These are phyloP conservation scores for Metaphire vulgaris DNA, from an alignment of 1,140 invertebrate species.

Conservation along the genomic window DNA sequence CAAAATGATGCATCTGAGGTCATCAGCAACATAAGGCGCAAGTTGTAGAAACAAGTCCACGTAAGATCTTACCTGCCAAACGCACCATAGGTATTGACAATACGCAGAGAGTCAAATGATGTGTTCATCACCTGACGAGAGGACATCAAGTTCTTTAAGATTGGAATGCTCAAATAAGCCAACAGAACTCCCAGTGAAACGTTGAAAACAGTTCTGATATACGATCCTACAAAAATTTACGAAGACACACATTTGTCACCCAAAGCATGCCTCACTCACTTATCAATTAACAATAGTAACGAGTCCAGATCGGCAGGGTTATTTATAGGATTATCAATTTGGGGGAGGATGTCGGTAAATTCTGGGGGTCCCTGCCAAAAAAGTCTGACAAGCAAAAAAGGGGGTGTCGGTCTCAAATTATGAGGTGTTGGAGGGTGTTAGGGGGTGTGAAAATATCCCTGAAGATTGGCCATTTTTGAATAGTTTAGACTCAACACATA, in stretches of 20 bases:
- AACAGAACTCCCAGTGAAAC: constrained; percentile 42
- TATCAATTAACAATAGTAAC: background rate
- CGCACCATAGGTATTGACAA: constrained; percentile 55
- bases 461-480: no score
- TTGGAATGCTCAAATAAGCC: constrained; percentile 52
- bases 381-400: no score
- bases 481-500: no score
- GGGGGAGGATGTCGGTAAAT: no score
- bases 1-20: no score
- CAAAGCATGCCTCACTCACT: constrained; percentile 6
- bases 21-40: no score
- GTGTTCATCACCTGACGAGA: constrained; percentile 53
- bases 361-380: no score
- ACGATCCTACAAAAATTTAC: constrained; percentile 37
- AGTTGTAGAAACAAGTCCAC: no score
- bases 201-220: constrained; percentile 42
- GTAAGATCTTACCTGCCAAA: constrained; percentile 53
- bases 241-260: background rate
- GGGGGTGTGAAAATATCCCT: no score
- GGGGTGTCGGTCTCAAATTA: no score
- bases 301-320: background rate
- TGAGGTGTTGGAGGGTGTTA: no score
- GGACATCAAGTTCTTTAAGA: constrained; percentile 52
- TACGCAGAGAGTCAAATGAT: constrained; percentile 52
- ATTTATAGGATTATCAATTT: no score